Evolutionary conservation across 2,113 vertebrate genomes (phyloP).

Genomic region (Plestiodon gilberti): DNA sequence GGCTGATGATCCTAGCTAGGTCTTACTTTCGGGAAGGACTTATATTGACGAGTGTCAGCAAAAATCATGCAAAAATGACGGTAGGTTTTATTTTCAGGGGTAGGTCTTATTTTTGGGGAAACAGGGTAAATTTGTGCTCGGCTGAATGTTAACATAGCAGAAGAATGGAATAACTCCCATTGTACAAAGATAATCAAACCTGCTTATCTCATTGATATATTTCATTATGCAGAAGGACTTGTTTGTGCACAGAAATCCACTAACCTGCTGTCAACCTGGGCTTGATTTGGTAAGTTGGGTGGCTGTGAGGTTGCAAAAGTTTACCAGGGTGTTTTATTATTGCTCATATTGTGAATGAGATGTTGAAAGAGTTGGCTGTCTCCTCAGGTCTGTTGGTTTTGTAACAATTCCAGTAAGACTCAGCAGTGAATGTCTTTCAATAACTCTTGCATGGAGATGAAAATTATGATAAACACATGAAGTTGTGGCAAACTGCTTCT

Average conservation of each 20-base stretch:
- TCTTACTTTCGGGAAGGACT: too few species aligned
- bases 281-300: slow-evolving; percentile 43
- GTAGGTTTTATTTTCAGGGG: too few species aligned
- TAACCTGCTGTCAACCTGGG: slow-evolving; percentile 21
- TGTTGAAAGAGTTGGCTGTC: slow-evolving; percentile 51
- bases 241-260: slow-evolving; percentile 43
- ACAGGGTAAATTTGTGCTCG: too few species aligned
- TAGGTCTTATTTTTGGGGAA: too few species aligned
- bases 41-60: too few species aligned
- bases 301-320: slow-evolving; percentile 38
- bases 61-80: too few species aligned
- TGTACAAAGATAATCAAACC: background rate
- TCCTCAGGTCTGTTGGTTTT: slow-evolving; percentile 43
- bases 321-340: slow-evolving; percentile 31
- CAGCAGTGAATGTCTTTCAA: slow-evolving; percentile 71
- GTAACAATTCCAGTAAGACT: slow-evolving; percentile 71
- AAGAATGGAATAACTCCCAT: background rate
- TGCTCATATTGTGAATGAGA: slow-evolving; percentile 47
- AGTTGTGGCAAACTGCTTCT: slow-evolving; percentile 78
- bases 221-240: background rate
- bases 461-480: slow-evolving; percentile 69
- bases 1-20: too few species aligned
- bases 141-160: background rate
- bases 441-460: slow-evolving; percentile 70
- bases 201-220: background rate